phyloP scores from a whole-genome alignment of 2,113 vertebrate species.

The Ellobius talpinus region DNA sequence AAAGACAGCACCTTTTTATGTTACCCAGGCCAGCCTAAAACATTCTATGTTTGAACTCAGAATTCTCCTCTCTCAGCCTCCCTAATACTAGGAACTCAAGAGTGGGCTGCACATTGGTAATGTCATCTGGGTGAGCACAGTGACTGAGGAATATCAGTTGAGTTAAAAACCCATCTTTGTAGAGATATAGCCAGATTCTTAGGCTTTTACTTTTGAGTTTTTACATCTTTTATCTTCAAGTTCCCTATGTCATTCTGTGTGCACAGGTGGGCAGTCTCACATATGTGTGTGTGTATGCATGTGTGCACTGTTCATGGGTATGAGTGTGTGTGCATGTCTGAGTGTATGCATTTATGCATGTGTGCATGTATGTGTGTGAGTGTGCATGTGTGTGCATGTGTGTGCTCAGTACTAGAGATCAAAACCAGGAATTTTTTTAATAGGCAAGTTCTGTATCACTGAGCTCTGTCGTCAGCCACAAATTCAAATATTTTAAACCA shows the following conservation, averaged over 20 bases:
- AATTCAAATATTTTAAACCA: slow-evolving; percentile 49
- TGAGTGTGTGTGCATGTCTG: not conserved
- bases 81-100: not conserved
- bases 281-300: not conserved
- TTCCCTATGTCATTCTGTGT: not conserved
- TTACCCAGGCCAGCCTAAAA: not conserved
- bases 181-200: not conserved
- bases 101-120: not conserved
- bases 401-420: too few species aligned
- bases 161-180: not conserved
- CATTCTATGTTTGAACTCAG: not conserved
- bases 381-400: not conserved
- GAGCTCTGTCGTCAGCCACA: not conserved
- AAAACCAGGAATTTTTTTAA: not conserved
- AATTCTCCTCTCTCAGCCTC: not conserved
- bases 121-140: not conserved
- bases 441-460: not conserved
- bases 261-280: not conserved
- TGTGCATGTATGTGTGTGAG: accelerated
- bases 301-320: not conserved
- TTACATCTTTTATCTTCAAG: not conserved
- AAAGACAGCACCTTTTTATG: not conserved
- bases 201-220: not conserved
- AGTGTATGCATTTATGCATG: not conserved
- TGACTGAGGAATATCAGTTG: not conserved